Evolutionary conservation across 2,797 vertebrate species (phyloP).

Genomic region (Crax fasciolata): DNA sequence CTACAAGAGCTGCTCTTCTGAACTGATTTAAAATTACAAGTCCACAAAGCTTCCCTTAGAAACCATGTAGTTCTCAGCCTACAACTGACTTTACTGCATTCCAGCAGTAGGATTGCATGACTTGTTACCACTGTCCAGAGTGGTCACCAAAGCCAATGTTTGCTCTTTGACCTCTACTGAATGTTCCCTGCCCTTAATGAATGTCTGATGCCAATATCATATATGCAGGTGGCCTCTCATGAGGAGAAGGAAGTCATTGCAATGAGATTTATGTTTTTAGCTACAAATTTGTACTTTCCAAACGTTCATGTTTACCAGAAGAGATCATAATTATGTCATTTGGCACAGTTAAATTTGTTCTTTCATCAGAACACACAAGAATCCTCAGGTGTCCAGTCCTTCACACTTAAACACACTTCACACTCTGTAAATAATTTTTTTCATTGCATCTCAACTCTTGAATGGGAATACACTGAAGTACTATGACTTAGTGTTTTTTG

Average conservation of each 20-base stretch:
- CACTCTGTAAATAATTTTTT: background rate
- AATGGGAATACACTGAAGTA: background rate
- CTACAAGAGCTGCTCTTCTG: background rate
- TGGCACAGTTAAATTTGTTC: slow-evolving; percentile 25
- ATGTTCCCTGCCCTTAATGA: background rate
- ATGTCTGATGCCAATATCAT: slow-evolving; percentile 6
- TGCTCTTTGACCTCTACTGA: slow-evolving; percentile 17
- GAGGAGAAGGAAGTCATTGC: background rate
- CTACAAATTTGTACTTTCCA: background rate
- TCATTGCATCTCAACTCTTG: background rate
- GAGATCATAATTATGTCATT: background rate
- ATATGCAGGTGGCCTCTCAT: background rate
- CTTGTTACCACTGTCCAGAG: background rate
- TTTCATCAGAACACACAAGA: background rate
- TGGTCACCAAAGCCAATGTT: background rate
- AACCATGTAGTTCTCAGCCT: background rate
- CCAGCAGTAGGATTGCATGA: background rate
- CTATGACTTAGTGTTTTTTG: background rate
- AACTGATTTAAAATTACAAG: background rate
- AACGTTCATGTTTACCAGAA: background rate
- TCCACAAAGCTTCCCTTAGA: background rate
- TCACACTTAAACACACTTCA: too few relatives aligned
- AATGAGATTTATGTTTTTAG: slow-evolving; percentile 23
- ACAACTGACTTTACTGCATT: background rate
- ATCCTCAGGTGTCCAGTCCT: background rate